phyloP scores from a whole-genome alignment of 2,113 vertebrate genomes.

The Speoplatyrhinus poulsoni region DNA sequence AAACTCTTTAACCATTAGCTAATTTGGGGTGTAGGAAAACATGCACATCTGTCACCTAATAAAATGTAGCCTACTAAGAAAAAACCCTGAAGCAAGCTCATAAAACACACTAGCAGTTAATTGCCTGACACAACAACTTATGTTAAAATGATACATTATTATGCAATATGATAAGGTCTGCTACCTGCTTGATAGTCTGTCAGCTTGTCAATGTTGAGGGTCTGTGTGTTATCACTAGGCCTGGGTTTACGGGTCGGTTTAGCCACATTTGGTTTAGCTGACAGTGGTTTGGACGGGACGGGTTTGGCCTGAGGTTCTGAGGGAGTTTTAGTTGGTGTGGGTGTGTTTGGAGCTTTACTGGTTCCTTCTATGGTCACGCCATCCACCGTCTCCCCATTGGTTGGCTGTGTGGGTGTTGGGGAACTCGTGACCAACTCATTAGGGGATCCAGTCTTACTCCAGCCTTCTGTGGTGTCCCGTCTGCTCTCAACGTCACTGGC shows the following conservation, averaged over 20 bases:
- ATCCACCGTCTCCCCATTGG: not conserved
- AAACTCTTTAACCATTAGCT: not conserved
- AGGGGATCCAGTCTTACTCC: not conserved
- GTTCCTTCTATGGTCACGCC: not conserved
- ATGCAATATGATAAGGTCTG: not conserved
- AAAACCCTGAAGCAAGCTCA: slow-evolving; percentile 13
- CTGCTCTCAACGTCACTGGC: not conserved
- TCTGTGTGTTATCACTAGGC: slow-evolving; percentile 27
- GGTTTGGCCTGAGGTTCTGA: slow-evolving; percentile 36
- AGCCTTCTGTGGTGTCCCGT: not conserved
- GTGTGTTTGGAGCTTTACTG: slow-evolving; percentile 7
- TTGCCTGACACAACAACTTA: not conserved
- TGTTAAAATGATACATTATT: not conserved
- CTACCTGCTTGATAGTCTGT: slow-evolving; percentile 68
- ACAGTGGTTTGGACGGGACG: not conserved
- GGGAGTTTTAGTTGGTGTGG: slow-evolving; percentile 9
- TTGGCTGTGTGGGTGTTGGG: slow-evolving; percentile 9
- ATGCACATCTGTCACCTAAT: not conserved
- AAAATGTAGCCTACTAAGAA: slow-evolving; percentile 2
- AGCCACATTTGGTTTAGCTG: slow-evolving; percentile 2
- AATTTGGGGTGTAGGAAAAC: slow-evolving; percentile 27
- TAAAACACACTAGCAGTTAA: slow-evolving; percentile 12
- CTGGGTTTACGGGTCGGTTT: slow-evolving; percentile 44
- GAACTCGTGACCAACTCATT: not conserved
- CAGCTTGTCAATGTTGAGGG: slow-evolving; percentile 10